These are phyloP conservation scores for Astreopora myriophthalma DNA, from an alignment of 64 coral and sea anemone species.

Conservation along the genomic window DNA sequence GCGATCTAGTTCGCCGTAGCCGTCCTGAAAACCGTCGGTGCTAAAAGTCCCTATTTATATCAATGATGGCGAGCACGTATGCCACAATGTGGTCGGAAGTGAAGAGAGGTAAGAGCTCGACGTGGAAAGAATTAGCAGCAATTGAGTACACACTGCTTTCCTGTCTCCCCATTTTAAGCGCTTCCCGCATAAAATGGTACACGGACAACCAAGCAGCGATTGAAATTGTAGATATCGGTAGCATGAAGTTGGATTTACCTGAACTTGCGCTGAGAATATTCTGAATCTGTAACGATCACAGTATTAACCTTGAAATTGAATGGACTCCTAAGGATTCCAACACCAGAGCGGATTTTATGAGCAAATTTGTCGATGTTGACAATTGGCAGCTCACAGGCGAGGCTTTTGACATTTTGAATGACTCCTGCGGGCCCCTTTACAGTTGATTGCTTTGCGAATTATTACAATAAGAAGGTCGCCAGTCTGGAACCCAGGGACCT, in stretches of 20 bases:
- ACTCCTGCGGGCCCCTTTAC: not conserved
- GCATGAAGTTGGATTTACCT: not conserved
- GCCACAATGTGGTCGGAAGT: not conserved
- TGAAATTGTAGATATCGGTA: not conserved
- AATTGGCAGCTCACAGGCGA: not conserved
- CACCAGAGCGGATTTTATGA: not conserved
- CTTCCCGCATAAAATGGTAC: not conserved
- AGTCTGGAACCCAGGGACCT: not conserved
- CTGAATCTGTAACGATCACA: not conserved
- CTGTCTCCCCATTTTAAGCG: not conserved
- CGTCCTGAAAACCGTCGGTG: conserved; percentile 25
- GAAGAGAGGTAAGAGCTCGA: not conserved
- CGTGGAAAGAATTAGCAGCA: not conserved
- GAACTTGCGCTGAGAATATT: not conserved
- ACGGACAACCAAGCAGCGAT: not conserved
- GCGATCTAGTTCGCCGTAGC: not conserved
- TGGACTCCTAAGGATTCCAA: not conserved
- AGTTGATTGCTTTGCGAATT: not conserved
- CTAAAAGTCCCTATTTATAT: conserved; percentile 24
- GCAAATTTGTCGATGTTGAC: not conserved
- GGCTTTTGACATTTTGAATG: not conserved
- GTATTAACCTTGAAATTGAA: not conserved
- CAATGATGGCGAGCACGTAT: not conserved
- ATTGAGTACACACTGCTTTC: not conserved
- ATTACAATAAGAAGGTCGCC: not conserved